phyloP scores from a whole-genome alignment of 2,797 vertebrate species.

The Gadopsis marmoratus region DNA sequence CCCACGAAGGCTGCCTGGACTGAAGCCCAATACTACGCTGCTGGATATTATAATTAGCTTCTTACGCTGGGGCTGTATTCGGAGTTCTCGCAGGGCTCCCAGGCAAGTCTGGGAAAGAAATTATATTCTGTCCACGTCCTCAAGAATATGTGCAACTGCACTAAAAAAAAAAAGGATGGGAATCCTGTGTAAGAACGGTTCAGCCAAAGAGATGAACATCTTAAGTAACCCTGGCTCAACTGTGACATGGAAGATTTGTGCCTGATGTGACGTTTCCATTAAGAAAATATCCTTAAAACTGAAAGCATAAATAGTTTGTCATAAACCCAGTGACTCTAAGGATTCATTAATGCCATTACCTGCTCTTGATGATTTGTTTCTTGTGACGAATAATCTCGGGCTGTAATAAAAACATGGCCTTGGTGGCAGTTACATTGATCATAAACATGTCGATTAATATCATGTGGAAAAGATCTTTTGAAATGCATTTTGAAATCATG shows the following conservation, averaged over 20 bases:
- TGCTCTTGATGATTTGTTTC: not conserved
- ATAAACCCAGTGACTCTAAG: not conserved
- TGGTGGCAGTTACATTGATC: not conserved
- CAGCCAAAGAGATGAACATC: not conserved
- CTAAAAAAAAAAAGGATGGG: not conserved
- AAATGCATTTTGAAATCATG: not conserved
- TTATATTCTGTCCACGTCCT: slow-evolving; percentile 34
- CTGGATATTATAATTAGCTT: slow-evolving; percentile 64
- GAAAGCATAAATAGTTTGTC: not conserved
- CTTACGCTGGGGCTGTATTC: slow-evolving; percentile 35
- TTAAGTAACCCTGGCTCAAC: not conserved
- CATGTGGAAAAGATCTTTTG: not conserved
- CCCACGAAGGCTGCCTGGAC: slow-evolving; percentile 51
- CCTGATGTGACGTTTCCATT: not conserved
- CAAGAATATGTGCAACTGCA: not conserved
- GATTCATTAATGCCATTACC: not conserved
- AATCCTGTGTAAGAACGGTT: not conserved
- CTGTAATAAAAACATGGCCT: not conserved
- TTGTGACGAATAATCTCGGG: not conserved
- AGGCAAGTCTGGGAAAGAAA: slow-evolving; percentile 42
- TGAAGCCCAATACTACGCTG: slow-evolving; percentile 52
- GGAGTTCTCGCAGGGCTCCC: slow-evolving; percentile 34
- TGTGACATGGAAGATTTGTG: no score
- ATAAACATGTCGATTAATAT: not conserved
- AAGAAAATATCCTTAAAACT: not conserved